Conservation (phyloP, 2,797 vertebrate genomes). For the Gadopsis marmoratus region DNA sequence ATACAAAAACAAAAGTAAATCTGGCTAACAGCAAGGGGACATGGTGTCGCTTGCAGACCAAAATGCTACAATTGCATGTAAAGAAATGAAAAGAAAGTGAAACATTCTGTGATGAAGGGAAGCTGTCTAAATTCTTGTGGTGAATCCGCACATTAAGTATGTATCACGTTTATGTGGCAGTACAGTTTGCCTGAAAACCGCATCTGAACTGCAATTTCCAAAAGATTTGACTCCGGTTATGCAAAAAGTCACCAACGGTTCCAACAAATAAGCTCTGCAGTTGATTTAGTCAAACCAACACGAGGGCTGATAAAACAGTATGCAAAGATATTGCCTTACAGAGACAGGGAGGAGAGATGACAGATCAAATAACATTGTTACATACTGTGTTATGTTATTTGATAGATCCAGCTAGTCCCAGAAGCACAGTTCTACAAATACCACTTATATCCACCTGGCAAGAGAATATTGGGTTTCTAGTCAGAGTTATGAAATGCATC, state of each 20-base stretch:
- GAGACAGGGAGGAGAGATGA: slow-evolving; percentile 39
- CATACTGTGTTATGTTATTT: slow-evolving; percentile 75
- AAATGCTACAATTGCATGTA: background rate
- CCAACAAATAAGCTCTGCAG: slow-evolving; percentile 48
- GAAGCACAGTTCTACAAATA: slow-evolving; percentile 75
- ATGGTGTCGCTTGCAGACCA: slow-evolving; percentile 7
- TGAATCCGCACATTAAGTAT: slow-evolving; percentile 17
- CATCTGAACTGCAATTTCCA: slow-evolving; percentile 42
- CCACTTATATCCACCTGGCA: slow-evolving; percentile 74
- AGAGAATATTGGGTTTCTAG: slow-evolving; percentile 77
- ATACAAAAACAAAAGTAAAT: slow-evolving; percentile 22
- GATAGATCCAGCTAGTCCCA: slow-evolving; percentile 72
- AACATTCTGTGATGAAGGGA: background rate
- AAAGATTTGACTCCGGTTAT: slow-evolving; percentile 18
- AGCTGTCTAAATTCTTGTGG: background rate
- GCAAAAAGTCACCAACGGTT: slow-evolving; percentile 37
- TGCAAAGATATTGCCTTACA: slow-evolving; percentile 72
- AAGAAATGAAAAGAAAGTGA: background rate
- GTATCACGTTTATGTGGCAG: slow-evolving; percentile 6
- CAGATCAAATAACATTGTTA: slow-evolving; percentile 75
- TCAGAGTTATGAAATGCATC: slow-evolving; percentile 76
- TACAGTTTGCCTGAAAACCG: slow-evolving; percentile 4
- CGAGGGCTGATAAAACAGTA: slow-evolving; percentile 60
- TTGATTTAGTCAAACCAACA: slow-evolving; percentile 59
- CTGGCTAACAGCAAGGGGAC: background rate